Percentiles rank a stretch among this genome's conserved stretches.
These are phyloP conservation scores for Incurvaria masculella DNA, from an alignment of 2,888 invertebrate genomes.

Conservation along the genomic window DNA sequence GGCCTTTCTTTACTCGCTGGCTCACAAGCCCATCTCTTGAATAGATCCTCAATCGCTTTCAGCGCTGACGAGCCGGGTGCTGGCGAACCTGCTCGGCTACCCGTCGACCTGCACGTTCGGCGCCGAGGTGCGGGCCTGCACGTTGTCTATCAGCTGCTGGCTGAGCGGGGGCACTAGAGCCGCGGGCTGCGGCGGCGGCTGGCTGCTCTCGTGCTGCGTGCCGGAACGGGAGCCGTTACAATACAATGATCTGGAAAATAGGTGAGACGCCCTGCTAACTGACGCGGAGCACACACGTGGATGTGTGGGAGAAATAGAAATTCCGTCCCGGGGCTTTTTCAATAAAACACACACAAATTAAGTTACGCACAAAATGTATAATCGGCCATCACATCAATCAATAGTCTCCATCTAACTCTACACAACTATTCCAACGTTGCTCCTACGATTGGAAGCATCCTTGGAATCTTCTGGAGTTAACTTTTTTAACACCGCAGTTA, in stretches of 20 bases:
- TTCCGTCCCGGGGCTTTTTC: neutral
- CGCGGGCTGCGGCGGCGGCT: slow-evolving; percentile 65
- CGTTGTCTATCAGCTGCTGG: slow-evolving; percentile 72
- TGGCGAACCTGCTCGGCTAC: slow-evolving; percentile 58
- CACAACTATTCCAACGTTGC: no score
- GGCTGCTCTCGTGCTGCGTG: slow-evolving; percentile 71
- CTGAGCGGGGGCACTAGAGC: slow-evolving; percentile 66
- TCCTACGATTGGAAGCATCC: no score
- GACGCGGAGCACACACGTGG: no score
- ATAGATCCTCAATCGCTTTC: slow-evolving; percentile 9
- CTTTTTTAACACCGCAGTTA: no score
- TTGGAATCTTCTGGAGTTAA: no score
- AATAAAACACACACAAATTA: no score
- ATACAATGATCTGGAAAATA: slow-evolving; percentile 29
- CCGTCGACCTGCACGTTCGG: slow-evolving; percentile 56
- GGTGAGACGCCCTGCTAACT: slow-evolving; percentile 20
- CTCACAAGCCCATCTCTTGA: neutral
- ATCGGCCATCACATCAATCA: no score
- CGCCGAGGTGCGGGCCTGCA: slow-evolving; percentile 61
- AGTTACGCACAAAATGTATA: no score
- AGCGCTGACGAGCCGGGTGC: slow-evolving; percentile 43
- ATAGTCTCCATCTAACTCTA: no score
- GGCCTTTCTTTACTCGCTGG: slow-evolving; percentile 5
- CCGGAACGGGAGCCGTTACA: slow-evolving; percentile 19
- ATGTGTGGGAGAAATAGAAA: no score